A percentile compares a stretch with the other conserved stretches of the same genome.
These are phyloP conservation scores for Otis tarda DNA, from an alignment of 2,113 vertebrate species.

Conservation along the genomic window DNA sequence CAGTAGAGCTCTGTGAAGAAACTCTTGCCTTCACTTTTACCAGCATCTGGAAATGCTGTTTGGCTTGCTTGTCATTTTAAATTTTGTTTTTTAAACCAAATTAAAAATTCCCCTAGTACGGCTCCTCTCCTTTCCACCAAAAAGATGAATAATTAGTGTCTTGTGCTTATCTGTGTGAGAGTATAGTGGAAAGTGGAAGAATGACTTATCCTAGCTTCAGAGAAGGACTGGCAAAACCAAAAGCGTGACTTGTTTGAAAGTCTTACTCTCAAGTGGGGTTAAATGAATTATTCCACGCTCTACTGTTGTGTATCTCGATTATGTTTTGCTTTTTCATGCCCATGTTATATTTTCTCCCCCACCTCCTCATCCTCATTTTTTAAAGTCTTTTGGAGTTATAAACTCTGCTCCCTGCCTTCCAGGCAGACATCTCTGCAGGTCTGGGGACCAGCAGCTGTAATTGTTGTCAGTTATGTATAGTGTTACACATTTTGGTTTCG, in stretches of 20 bases:
- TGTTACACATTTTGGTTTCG: not conserved
- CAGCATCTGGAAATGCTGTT: not conserved
- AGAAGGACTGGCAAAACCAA: conserved; percentile 50
- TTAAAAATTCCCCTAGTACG: not conserved
- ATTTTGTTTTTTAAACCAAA: not conserved
- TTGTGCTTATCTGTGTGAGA: conserved; percentile 66
- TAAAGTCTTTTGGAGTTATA: not conserved
- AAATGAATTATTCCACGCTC: conserved; percentile 49
- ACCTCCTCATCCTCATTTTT: not conserved
- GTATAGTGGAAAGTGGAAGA: conserved; percentile 63
- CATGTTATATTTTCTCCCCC: not conserved
- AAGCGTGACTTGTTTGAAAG: conserved; percentile 3
- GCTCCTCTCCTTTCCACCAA: not conserved
- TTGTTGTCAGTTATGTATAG: not conserved
- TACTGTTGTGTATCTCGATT: conserved; percentile 7
- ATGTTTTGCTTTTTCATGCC: not conserved
- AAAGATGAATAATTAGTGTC: conserved; percentile 32
- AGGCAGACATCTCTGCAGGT: not conserved
- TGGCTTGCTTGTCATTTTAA: conserved; percentile 9
- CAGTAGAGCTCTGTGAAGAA: conserved; percentile 13
- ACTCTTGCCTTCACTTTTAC: not conserved
- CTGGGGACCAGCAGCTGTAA: not conserved
- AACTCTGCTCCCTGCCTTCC: not conserved
- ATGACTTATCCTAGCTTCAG: conserved; percentile 60
- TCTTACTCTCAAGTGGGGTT: conserved; percentile 54